Percentiles rank a stretch among this genome's conserved stretches.
Conservation (phyloP, 2,888 invertebrate species). For the Megamerina dolium region DNA sequence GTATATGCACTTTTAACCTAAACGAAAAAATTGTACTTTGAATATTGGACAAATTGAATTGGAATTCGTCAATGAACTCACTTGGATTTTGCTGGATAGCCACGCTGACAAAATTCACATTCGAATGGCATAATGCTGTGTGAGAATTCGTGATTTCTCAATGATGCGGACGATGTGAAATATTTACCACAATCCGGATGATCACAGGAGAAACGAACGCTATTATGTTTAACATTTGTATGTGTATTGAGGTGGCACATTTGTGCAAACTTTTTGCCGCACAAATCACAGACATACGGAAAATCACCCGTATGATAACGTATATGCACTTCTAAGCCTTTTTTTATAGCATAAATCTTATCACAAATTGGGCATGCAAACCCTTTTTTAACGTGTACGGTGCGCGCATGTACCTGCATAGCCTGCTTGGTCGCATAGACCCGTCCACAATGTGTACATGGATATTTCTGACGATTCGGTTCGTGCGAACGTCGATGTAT, state of each 20-base stretch:
- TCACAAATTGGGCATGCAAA: slow-evolving; percentile 27
- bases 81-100: slow-evolving; percentile 34
- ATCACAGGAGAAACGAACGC: slow-evolving; percentile 29
- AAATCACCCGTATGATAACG: slow-evolving; percentile 32
- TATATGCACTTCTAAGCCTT: slow-evolving; percentile 33
- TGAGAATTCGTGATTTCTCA: slow-evolving; percentile 32
- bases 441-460: slow-evolving; percentile 23
- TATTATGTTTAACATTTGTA: slow-evolving; percentile 29
- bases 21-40: slow-evolving; percentile 1
- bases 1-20: slow-evolving; percentile 29
- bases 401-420: slow-evolving; percentile 28
- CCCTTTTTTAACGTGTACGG: slow-evolving; percentile 26
- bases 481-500: slow-evolving; percentile 25
- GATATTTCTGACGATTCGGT: slow-evolving; percentile 22
- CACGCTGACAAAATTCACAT: slow-evolving; percentile 28
- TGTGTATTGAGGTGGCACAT: slow-evolving; percentile 33
- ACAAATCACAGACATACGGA: slow-evolving; percentile 31
- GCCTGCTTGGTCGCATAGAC: slow-evolving; percentile 32
- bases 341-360: slow-evolving; percentile 32
- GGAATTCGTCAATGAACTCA: too few relatives aligned
- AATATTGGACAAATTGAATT: slow-evolving; percentile 1
- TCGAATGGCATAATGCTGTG: slow-evolving; percentile 35
- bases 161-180: slow-evolving; percentile 33
- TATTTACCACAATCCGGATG: slow-evolving; percentile 29
- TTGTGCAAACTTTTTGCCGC: slow-evolving; percentile 33